Evolutionary conservation across 1,140 invertebrate genomes (phyloP), one percentile per base, ranked within the genome.

Genomic region (Pachyrhynchus sulphureomaculatus): DNA sequence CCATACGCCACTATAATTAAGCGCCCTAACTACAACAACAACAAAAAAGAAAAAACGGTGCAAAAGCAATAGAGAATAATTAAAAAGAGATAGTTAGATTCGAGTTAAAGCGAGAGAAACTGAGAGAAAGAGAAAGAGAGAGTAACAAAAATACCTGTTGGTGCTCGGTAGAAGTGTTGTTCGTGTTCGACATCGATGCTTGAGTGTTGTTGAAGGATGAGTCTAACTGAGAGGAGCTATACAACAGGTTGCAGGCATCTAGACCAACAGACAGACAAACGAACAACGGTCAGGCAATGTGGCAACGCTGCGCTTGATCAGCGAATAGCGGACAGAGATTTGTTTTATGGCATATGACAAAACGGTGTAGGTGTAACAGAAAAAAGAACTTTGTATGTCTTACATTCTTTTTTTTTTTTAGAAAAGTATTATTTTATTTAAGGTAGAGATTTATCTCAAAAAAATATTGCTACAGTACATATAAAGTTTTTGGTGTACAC

Each of bases 201-300:
- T 62, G 61, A 71, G 68, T 71, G 61, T 74, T 76, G 75, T 75
- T 76, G 70, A 73, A 81, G 70, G 71, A 80, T 80, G 82, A 82
- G 82, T 83, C 82, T 84, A 83, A 83, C 81, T 82, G 81, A 83
- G 82, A 83, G 80, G 82, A 53, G 47, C 58, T 81, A 81, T 74
- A 76, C 74, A 73, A 69, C 67, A 69, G 67, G 65, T 81, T 81
- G 81, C 82, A 84, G 82, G 82, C 82, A 84, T 84, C 82, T 84
- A 81, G 80, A 67, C 65, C 80, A 82, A 81, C 80, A 81, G 79
- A 81, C 79, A 82, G 65, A 69, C 67, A 81, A 79, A 82, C 80
- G 80, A 78, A 81, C 78, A 74, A 76, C 71, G 75, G 66, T 75
- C 74, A 74, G 74, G 65, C 67, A 70, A 68, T 64, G 62, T 49